Evolutionary conservation across 2,113 vertebrate genomes (phyloP), one percentile per base, ranked within the genome.

Genomic region (Mungos mungo): DNA sequence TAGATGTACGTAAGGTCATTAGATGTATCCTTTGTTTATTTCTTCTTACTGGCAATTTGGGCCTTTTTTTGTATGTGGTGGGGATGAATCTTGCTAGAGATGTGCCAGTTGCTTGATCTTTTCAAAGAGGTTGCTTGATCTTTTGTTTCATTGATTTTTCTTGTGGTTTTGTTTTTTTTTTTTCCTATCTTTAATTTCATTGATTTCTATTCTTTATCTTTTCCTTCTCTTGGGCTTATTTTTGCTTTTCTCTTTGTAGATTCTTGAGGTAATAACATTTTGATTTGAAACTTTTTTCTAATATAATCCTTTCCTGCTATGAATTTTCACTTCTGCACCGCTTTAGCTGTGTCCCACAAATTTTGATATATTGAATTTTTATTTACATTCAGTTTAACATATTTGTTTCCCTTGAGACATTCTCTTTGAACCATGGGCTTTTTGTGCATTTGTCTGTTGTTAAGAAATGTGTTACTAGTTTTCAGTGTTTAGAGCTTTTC

Each of bases 241-340:
- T 93, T 72, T 71, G 25, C 19, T 54, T 47, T 68, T 33, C 15
- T 45, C 33, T 84, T 85, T 90, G 47, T 93, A 21, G 18, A 18
- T 95, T 68, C 33, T 63, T 87, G n/a, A 60, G 29, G 25, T 38
- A n/a, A 25, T 66, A 83, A 47, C 31, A 72, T 85, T 85, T 57
- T 89, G 68, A 76, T 91, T 91, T 92, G 71, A 92, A 76, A 68
- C 12, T 52, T 93, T 87, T n/a, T 90, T n/a, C 35, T 88, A 11
- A 77, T 87, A 18, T 68, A 69, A 50, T 81, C 25, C 31, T 80
- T 69, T 90, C 13, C 3, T 57, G 16, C n/a, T 88, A 14, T 77
- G 66, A 35, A 77, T 72, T 86, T 95, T 57, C 29, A 18, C 54
- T 57, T 86, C 38, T 5, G 18, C 35, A 38, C 9, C 18, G 16